Evolutionary conservation across 2,888 invertebrate species (phyloP), one percentile per base, ranked within the genome.

Genomic region (Macrophya annulata): DNA sequence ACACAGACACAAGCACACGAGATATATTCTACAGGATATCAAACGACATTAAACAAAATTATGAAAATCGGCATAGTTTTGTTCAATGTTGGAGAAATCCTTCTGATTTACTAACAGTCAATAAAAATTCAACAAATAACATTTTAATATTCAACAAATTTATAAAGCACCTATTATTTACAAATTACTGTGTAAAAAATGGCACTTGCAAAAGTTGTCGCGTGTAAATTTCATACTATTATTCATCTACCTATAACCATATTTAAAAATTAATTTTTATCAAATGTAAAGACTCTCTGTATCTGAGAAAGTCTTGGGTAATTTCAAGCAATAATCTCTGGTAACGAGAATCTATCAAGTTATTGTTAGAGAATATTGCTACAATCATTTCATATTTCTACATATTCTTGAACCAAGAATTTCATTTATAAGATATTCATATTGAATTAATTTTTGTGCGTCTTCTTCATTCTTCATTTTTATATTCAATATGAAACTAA

Each of bases 211-310:
- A 81, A 81, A 81, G 40, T 59, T 62, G 76, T 85, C 84, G 68
- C 86, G 86, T 84, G 76, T 84, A 85, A 82, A 72, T 86, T 86
- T 72, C 17, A 37, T 71, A 71, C 79, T 25, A 62, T 68, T 37
- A 62, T 74, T 74, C 43, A 43, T 31, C 43, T 43, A 51, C 62
- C 85, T 59, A 74, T 17, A 84, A 74, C 85, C 8, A 81, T 59
- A 81, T 31, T 59, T 81, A 59, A 81, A 62, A 40, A 62, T 84
- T 84, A 76, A 71, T 84, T 62, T 79, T 62, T 43, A 62, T 81
- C 59, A 81, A 81, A 81, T 62, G 81, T 81, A 43, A 62, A 81
- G 79, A 81, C 62, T 62, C 15, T 21, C 59, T 72, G 81, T 85
- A 59, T 81, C 21, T 62, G 43, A 59, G 43, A 43, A 81, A 62